phyloP scores from a whole-genome alignment of 2,888 invertebrate species.

The Eremobia ochroleuca region DNA sequence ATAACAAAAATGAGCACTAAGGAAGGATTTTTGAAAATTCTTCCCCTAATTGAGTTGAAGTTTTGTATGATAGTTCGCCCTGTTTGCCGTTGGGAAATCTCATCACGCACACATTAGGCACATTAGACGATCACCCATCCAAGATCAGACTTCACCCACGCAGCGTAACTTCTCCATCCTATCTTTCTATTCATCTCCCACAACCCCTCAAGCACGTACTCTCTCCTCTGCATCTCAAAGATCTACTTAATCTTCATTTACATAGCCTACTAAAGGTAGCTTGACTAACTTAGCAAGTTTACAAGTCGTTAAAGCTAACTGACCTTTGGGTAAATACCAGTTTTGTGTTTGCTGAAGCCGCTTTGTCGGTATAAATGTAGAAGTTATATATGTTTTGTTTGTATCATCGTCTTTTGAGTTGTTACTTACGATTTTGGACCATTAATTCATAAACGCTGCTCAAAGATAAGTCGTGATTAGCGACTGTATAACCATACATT shows the following conservation, averaged over 20 bases:
- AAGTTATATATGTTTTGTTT: conserved; percentile 34
- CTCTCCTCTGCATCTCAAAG: conserved; percentile 42
- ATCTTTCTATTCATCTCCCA: not conserved
- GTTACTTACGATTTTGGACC: not conserved
- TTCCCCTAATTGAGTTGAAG: not conserved
- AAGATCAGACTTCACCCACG: not conserved
- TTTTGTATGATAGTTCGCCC: not conserved
- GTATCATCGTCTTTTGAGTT: conserved; percentile 3
- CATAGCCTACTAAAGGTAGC: conserved; percentile 63
- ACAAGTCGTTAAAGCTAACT: conserved; percentile 74
- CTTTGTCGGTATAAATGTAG: conserved; percentile 37
- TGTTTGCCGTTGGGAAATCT: not conserved
- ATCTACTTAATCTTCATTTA: conserved; percentile 62
- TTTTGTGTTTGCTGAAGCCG: conserved; percentile 56
- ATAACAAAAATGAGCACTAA: not conserved
- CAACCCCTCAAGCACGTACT: conserved; percentile 16
- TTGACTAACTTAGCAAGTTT: conserved; percentile 69
- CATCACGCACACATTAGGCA: not conserved
- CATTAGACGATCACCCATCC: not conserved
- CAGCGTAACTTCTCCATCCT: not conserved
- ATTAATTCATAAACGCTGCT: not conserved
- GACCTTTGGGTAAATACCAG: conserved; percentile 71
- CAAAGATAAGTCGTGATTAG: not conserved
- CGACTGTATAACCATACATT: not conserved
- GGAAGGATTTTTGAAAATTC: not conserved